Evolutionary conservation across 2,888 invertebrate species (phyloP).

Genomic region (Mermis nigrescens): DNA sequence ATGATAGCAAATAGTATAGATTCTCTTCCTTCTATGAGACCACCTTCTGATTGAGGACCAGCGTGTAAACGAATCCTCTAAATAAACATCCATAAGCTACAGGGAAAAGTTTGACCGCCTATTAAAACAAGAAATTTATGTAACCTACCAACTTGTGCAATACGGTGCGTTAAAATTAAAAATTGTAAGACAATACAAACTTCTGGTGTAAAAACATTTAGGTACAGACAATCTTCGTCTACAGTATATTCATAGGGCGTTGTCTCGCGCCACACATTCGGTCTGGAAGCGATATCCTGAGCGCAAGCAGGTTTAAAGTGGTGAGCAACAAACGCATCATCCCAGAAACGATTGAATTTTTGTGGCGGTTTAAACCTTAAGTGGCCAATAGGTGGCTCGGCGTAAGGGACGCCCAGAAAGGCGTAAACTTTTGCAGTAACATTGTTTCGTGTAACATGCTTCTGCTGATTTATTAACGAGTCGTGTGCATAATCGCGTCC

Average conservation of each 20-base stretch:
- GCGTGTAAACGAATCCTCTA: too few species aligned
- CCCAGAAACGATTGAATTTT: constrained; percentile 6
- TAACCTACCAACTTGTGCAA: not conserved
- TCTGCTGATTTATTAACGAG: too few species aligned
- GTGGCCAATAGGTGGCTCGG: constrained; percentile 64
- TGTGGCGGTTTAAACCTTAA: constrained; percentile 38
- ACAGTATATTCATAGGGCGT: constrained; percentile 44
- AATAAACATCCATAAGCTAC: too few species aligned
- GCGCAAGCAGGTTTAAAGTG: constrained; percentile 22
- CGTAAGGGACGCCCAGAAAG: constrained; percentile 72
- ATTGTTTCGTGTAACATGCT: too few species aligned
- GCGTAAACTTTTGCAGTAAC: too few species aligned
- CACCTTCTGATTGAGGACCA: too few species aligned
- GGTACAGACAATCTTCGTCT: constrained; percentile 81
- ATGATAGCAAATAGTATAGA: too few species aligned
- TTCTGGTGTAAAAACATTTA: constrained; percentile 73
- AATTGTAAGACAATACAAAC: constrained; percentile 20
- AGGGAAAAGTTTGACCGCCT: not conserved
- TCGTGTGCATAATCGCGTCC: too few species aligned
- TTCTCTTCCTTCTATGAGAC: too few species aligned
- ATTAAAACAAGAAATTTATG: not conserved
- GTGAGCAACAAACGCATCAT: constrained; percentile 22
- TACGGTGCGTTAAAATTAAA: not conserved
- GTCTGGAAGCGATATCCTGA: constrained; percentile 24
- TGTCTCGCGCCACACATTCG: constrained; percentile 13